Conservation (phyloP, 53 echinoderm and acorn worm genomes). For the Mesocentrotus franciscanus region DNA sequence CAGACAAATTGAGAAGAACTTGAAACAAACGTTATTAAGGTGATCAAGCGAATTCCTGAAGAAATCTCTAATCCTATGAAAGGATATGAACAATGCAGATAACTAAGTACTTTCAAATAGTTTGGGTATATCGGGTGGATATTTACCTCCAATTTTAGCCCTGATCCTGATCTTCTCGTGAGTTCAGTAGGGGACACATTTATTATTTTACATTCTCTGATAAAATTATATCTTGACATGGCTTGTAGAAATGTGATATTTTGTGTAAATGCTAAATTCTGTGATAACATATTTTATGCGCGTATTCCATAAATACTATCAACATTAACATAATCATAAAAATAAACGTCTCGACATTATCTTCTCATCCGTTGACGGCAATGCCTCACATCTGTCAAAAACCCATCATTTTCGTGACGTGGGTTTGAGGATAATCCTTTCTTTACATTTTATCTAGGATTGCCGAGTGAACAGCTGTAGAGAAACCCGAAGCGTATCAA, state of each 20-base stretch:
- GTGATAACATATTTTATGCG: not conserved
- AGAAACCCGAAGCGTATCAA: not conserved
- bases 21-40: too few relatives aligned
- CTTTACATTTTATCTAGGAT: not conserved
- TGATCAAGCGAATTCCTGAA: too few relatives aligned
- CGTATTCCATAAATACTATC: not conserved
- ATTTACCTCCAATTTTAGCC: too few relatives aligned
- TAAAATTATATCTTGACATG: too few relatives aligned
- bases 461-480: not conserved
- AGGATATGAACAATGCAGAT: too few relatives aligned
- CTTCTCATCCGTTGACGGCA: not conserved
- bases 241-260: not conserved
- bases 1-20: too few relatives aligned
- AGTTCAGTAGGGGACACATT: not conserved
- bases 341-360: not conserved
- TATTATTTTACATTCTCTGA: not conserved
- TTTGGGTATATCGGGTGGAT: too few relatives aligned
- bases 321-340: not conserved
- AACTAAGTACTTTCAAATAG: too few relatives aligned
- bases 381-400: not conserved
- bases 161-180: too few relatives aligned
- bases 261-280: not conserved
- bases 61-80: too few relatives aligned
- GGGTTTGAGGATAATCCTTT: not conserved
- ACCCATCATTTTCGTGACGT: not conserved